Base-by-base conservation (phyloP, 2,797 vertebrate species). In the Margarornis squamiger region DNA sequence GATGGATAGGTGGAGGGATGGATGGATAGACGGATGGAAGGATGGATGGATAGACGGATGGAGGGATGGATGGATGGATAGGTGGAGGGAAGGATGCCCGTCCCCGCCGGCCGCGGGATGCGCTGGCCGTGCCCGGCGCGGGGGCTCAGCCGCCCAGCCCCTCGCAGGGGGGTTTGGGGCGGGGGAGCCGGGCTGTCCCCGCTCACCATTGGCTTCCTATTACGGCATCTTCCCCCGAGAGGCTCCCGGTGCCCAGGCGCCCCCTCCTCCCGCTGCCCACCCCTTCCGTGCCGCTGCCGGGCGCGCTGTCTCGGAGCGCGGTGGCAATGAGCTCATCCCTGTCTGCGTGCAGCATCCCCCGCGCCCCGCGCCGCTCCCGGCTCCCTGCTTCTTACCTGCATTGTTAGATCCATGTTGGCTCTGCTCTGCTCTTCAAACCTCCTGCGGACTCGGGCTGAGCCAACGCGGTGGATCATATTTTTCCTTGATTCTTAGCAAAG, bases 221-320 rank as follows among this genome's bases (percentile, higher is more conserved):
- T 98, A 99, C 99, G 95, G 97, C 99, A 99, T 99, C 98, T 97
- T 99, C 98, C 98, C 98, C 80, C 0, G 97, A 98, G 98, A 96
- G 90, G 93, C 96, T 97, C 97, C 97, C 97, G 98, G 97, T 97
- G 97, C 98, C 97, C 97, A 95, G 96, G 98, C 98, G 97, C 96
- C 97, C 93, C 92, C 97, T 97, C 95, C 93, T 89, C 55, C 61
- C 63, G 95, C 93, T 55, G 80, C 98, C 98, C 98, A 93, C 98
- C 98, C 98, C 97, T 90, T 98, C 97, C 97, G 98, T 98, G 96
- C 98, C 95, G 98, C 97, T 98, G 97, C 98, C 95, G 95, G 97
- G 98, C 74, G 94, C 91, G 95, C 96, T 88, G 65, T 92, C 97
- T 93, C 90, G 96, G 97, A 97, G 95, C 97, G 14, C 88, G 92